Conservation (phyloP, 2,888 invertebrate genomes). For the Lobophora halterata region DNA sequence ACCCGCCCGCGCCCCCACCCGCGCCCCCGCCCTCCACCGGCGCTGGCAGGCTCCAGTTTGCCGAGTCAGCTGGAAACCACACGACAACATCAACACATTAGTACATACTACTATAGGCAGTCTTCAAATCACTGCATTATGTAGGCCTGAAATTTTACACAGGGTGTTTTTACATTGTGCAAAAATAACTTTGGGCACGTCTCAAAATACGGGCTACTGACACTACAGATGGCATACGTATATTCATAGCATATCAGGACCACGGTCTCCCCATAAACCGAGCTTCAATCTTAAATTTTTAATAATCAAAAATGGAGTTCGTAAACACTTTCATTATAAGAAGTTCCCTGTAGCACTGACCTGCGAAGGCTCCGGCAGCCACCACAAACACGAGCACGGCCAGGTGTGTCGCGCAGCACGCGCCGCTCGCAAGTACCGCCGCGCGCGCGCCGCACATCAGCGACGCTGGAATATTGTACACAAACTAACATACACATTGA, state of each 20-base stretch:
- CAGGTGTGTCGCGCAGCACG: slow-evolving; percentile 88
- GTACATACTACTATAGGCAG: too few relatives aligned
- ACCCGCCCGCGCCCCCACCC: slow-evolving; percentile 88
- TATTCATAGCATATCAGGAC: too few relatives aligned
- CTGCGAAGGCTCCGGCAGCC: slow-evolving; percentile 84
- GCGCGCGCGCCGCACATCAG: slow-evolving; percentile 89
- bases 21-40: slow-evolving; percentile 53
- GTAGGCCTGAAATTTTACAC: too few relatives aligned
- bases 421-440: slow-evolving; percentile 88
- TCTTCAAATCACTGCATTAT: too few relatives aligned
- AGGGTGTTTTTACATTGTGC: too few relatives aligned
- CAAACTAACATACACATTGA: neutral
- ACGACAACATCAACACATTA: too few relatives aligned
- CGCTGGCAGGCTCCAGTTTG: slow-evolving; percentile 78
- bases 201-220: too few relatives aligned
- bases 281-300: too few relatives aligned
- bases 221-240: too few relatives aligned
- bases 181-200: too few relatives aligned
- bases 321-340: neutral
- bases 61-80: slow-evolving; percentile 71
- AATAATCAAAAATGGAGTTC: neutral
- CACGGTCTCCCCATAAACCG: too few relatives aligned
- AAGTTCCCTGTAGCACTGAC: slow-evolving; percentile 54
- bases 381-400: slow-evolving; percentile 87
- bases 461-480: slow-evolving; percentile 71